These are phyloP conservation scores for Rhopilema esculentum DNA, from an alignment of 30 jellyfish, hydroid and myxozoan species.

Conservation along the genomic window DNA sequence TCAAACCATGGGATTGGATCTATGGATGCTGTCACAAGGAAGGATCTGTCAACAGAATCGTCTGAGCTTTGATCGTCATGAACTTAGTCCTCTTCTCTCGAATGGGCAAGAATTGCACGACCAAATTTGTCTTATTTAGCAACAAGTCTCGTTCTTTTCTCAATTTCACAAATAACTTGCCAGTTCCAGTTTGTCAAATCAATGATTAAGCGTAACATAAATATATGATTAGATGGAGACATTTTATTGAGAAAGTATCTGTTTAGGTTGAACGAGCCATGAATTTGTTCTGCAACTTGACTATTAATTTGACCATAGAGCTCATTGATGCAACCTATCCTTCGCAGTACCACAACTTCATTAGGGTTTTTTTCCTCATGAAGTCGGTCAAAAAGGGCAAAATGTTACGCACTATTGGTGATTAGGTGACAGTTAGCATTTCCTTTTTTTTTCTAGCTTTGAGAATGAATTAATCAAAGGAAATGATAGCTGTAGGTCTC, in stretches of 20 bases:
- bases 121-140: too few species aligned
- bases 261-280: conserved; percentile 7
- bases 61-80: too few species aligned
- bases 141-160: too few species aligned
- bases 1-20: too few species aligned
- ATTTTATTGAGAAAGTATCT: conserved; percentile 7
- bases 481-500: too few species aligned
- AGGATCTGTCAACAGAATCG: too few species aligned
- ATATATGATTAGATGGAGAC: conserved; percentile 3
- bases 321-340: neutral
- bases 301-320: conserved; percentile 35
- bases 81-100: too few species aligned
- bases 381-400: neutral
- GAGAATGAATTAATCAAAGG: neutral
- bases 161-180: neutral
- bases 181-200: too few species aligned
- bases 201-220: too few species aligned
- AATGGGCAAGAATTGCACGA: too few species aligned
- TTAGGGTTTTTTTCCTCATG: neutral
- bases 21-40: too few species aligned
- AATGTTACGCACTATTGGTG: neutral
- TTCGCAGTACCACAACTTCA: neutral
- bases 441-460: neutral
- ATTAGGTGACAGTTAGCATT: neutral
- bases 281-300: conserved; percentile 54